phyloP scores from a whole-genome alignment of 2,888 invertebrate genomes.

The Hyposoter dolosus region DNA sequence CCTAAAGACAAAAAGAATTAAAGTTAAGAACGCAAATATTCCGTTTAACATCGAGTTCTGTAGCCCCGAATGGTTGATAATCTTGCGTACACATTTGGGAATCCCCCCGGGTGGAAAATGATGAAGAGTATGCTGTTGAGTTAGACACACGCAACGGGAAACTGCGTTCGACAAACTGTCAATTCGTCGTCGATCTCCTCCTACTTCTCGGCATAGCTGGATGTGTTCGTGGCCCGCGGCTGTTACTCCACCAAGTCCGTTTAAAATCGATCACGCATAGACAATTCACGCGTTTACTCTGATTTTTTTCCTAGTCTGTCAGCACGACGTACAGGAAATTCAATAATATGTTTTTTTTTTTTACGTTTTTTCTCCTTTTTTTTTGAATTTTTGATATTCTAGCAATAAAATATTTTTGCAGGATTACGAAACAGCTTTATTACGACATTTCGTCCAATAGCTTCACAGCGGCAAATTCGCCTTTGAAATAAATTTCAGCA shows the following conservation, averaged over 20 bases:
- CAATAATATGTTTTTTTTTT: conserved; percentile 30
- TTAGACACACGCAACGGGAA: conserved; percentile 37
- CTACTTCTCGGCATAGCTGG: conserved; percentile 56
- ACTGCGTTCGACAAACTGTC: conserved; percentile 83
- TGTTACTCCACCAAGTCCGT: conserved; percentile 73
- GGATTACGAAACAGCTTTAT: neutral
- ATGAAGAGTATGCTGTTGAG: conserved; percentile 42
- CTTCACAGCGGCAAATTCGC: neutral
- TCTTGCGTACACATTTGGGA: conserved; percentile 76
- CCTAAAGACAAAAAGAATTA: neutral
- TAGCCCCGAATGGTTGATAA: conserved; percentile 58
- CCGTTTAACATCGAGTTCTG: neutral
- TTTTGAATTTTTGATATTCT: neutral
- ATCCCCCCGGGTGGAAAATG: conserved; percentile 69
- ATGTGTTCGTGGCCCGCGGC: conserved; percentile 54
- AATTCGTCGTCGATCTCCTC: conserved; percentile 77
- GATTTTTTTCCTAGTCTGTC: neutral
- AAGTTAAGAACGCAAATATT: neutral
- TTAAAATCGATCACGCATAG: conserved; percentile 82
- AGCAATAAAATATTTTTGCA: neutral
- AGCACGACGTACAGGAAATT: conserved; percentile 10
- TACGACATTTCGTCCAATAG: neutral
- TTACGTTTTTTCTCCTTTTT: neutral
- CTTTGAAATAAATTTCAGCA: neutral
- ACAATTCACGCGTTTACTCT: conserved; percentile 55